Evolutionary conservation across 1,140 invertebrate genomes (phyloP), one percentile per base, ranked within the genome.

Genomic region (Riptortus pedestris): DNA sequence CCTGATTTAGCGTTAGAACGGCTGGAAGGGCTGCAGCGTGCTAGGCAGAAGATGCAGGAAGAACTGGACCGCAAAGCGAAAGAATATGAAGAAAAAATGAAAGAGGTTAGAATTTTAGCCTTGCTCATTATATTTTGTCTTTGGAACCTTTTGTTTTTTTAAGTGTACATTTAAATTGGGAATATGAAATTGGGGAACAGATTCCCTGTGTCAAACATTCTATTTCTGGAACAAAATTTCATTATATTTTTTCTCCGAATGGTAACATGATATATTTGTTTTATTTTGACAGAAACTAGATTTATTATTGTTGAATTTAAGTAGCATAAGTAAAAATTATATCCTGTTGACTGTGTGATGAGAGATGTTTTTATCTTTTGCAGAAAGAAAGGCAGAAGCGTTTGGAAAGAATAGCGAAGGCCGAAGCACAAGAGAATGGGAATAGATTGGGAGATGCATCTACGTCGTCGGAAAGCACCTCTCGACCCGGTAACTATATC

Each of bases 11-110:
- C 59, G 18, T 22, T 59, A 47, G 28, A 63, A 62, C 63, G 64
- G 48, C 28, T 61, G 51, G 59, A 66, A 33, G 64, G 61, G 33
- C 45, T 70, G 48, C 61, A 69, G 61, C 60, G 38, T 60, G 67
- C 69, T 12, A 59, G 69, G 57, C 55, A 33, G 14, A 67, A 65
- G 61, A 65, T 69, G 63, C 69, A 70, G 60, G 68, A 69, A 61
- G 64, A 70, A 51, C 61, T 65, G 24, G 64, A 69, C n/a, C 59
- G 55, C 60, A 67, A 70, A 60, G 68, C 68, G 5, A 57, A 63
- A 38, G 29, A 64, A 18, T 51, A 62, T 45, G 51, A 65, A 45
- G 67, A 67, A 63, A 70, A 68, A 57, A 62, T 65, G 64, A 68
- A 70, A 65, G 67, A 68, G 62, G 68, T 68, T 64, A 16, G 16